Evolutionary conservation across 2,888 invertebrate genomes (phyloP).

Genomic region (Eupithecia inturbata): DNA sequence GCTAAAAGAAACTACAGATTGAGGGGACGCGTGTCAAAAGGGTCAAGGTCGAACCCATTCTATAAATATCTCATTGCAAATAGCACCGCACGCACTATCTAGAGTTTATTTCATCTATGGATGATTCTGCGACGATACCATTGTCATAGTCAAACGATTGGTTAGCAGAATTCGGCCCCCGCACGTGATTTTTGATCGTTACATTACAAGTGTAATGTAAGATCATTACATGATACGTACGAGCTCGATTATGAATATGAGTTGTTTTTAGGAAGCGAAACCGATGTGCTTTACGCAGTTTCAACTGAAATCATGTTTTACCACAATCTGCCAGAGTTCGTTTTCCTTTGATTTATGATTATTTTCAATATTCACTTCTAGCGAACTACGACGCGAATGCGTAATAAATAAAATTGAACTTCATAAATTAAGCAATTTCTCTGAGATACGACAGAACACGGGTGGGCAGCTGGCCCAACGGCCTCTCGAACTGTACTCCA

Average conservation of each 20-base stretch:
- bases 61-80: no score
- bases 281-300: neutral
- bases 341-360: neutral
- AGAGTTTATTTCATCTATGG: no score
- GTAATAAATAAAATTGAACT: slow-evolving; percentile 4
- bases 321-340: neutral
- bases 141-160: no score
- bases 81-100: no score
- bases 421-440: slow-evolving; percentile 26
- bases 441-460: slow-evolving; percentile 10
- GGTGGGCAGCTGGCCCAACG: slow-evolving; percentile 18
- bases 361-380: neutral
- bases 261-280: slow-evolving; percentile 12
- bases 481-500: neutral
- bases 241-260: slow-evolving; percentile 12
- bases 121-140: no score
- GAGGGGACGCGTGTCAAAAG: no score
- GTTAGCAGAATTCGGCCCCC: no score
- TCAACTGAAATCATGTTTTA: neutral
- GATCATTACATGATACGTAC: slow-evolving; percentile 30
- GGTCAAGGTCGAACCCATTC: no score
- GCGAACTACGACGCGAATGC: neutral
- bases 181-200: slow-evolving; percentile 24
- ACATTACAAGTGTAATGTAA: slow-evolving; percentile 30
- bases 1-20: no score